A percentile compares a stretch with the other conserved stretches of the same genome.
Conservation (phyloP, 2,797 vertebrate species). For the Alectoris magna region DNA sequence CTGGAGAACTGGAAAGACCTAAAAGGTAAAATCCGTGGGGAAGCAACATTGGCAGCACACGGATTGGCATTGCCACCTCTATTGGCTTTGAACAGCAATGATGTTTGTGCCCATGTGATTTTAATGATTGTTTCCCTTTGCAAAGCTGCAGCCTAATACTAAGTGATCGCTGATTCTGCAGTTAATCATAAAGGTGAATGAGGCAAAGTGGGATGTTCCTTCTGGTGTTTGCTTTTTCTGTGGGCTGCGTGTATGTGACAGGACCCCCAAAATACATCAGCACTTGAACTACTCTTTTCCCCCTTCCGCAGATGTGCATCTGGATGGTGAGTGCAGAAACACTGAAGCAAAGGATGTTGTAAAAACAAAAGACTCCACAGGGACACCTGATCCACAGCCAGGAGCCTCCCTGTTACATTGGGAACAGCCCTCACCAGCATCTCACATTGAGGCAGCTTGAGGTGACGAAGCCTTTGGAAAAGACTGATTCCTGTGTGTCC, state of each 20-base stretch:
- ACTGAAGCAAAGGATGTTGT: rapidly evolving
- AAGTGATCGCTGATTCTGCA: rapidly evolving
- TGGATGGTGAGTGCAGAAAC: background rate
- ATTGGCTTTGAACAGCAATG: rapidly evolving
- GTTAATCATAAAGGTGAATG: background rate
- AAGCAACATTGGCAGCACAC: background rate
- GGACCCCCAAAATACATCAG: background rate
- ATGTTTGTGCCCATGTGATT: rapidly evolving
- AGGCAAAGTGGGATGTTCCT: background rate
- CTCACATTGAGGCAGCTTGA: background rate
- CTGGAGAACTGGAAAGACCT: background rate
- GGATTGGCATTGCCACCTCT: background rate
- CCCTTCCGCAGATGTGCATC: background rate
- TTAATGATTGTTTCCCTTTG: background rate
- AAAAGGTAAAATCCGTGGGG: background rate
- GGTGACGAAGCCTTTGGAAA: background rate
- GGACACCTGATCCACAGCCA: background rate
- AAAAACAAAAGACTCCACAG: background rate
- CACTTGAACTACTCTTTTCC: background rate
- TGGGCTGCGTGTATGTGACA: rapidly evolving
- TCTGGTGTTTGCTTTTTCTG: background rate
- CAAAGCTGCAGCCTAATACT: background rate
- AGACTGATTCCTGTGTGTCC: rapidly evolving
- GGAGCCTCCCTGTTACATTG: background rate
- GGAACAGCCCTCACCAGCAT: background rate